Conservation (phyloP, 2,888 invertebrate genomes). For the Drosophila peninsularis region DNA sequence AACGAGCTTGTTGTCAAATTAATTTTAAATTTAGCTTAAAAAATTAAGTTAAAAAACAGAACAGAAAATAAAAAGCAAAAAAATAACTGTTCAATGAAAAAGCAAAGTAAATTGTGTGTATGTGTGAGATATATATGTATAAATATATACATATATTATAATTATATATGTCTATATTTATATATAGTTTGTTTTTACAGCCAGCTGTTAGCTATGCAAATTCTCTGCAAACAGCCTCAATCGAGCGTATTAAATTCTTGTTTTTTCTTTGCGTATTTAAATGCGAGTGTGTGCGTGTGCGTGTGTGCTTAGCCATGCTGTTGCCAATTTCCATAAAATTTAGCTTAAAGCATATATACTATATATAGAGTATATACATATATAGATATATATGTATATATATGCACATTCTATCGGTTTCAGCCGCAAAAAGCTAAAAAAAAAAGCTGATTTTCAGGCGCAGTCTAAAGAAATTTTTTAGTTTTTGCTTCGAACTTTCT, state of each 20-base stretch:
- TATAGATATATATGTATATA: constrained; percentile 1
- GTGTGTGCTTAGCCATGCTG: constrained; percentile 23
- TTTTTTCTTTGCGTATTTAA: constrained; percentile 14
- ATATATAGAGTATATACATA: constrained; percentile 4
- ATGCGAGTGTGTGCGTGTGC: not conserved
- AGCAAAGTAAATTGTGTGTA: constrained; percentile 19
- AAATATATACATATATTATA: not conserved
- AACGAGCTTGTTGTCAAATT: constrained; percentile 81
- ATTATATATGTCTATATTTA: not conserved
- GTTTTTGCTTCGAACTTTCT: constrained; percentile 20
- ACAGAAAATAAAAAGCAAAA: constrained; percentile 3
- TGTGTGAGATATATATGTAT: constrained; percentile 6
- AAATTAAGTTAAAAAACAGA: not conserved
- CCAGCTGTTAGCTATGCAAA: constrained; percentile 30
- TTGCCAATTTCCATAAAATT: constrained; percentile 51
- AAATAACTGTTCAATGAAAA: constrained; percentile 29
- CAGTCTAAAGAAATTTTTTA: constrained; percentile 22
- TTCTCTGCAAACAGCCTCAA: constrained; percentile 23
- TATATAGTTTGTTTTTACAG: constrained; percentile 5
- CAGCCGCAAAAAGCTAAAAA: constrained; percentile 65
- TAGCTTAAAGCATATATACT: constrained; percentile 66
- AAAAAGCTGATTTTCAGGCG: constrained; percentile 50
- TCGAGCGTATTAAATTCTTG: constrained; percentile 10
- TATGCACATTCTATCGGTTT: constrained; percentile 71
- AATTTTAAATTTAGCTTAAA: constrained; percentile 63